These are phyloP conservation scores for Poecile montanus DNA, from an alignment of 2,797 vertebrate species.

Conservation along the genomic window DNA sequence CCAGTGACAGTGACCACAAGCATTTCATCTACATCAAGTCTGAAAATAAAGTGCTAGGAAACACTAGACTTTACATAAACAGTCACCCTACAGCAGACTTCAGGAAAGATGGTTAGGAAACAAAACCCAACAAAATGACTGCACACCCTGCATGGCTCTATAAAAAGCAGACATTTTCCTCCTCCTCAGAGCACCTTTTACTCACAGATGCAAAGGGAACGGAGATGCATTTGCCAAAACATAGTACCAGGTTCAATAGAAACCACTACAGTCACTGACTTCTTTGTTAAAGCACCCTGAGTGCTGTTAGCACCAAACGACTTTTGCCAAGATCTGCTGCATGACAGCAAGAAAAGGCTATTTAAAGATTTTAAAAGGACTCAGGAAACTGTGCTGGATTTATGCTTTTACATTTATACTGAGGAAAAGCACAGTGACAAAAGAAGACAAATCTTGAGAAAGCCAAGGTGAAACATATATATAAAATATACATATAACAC, in stretches of 20 bases:
- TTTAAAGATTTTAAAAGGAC: neutral
- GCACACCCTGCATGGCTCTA: neutral
- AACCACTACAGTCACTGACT: neutral
- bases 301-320: neutral
- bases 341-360: neutral
- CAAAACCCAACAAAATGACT: neutral
- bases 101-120: neutral
- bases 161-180: neutral
- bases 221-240: neutral
- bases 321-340: neutral
- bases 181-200: neutral
- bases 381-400: neutral
- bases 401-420: neutral
- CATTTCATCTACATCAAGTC: neutral
- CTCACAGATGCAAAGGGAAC: neutral
- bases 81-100: neutral
- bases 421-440: neutral
- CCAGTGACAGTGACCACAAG: slow-evolving; percentile 14
- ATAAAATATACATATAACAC: neutral
- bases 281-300: neutral
- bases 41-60: neutral
- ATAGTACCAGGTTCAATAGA: neutral
- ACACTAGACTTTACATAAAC: neutral
- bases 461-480: neutral
- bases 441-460: neutral